Evolutionary conservation across 2,888 invertebrate genomes (phyloP), one percentile per base, ranked within the genome.

Genomic region (Criorhina ranunculi): DNA sequence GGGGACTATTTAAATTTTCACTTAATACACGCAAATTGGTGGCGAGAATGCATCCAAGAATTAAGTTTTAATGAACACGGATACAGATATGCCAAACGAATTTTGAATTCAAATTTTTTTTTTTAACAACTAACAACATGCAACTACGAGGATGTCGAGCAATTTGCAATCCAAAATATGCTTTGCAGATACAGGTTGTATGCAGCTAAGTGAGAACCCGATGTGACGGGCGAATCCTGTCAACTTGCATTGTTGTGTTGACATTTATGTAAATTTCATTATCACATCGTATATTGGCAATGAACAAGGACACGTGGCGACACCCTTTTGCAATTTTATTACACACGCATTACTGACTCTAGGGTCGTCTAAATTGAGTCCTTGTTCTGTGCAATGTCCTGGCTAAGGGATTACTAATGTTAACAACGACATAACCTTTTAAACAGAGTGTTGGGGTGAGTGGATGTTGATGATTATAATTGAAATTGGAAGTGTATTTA

Each of bases 231-330:
- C 3, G 59, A 59, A 11, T 59, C 40, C 59, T 59, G 59, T 59
- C 59, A 59, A 60, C 57, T 72, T 57, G 44, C 35, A 57, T 31
- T 59, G 37, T 49, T 29, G 19, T 37, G 49, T 49, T 60, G 59
- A 49, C 46, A 51, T 72, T 72, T 72, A 72, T 72, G 70, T 33
- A 59, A 72, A 72, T 72, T 59, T 59, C 59, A 72, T 72, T 72
- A 72, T 59, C 59, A 49, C 15, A 69, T 33, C 2, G 6, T 37
- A 53, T 69, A 5, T n/a, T n/a, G 17, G 3, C 42, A 40, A 66
- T 66, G 66, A 53, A 40, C 17, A 69, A 12, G 24, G 46, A 72
- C 70, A 72, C 29, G 59, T 24, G 70, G 70, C 29, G 59, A 72
- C 70, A 59, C 70, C 70, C 70, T 59, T 72, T 72, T 72, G 24